Evolutionary conservation across 2,797 vertebrate species (phyloP).

Genomic region (Salarias fasciatus): DNA sequence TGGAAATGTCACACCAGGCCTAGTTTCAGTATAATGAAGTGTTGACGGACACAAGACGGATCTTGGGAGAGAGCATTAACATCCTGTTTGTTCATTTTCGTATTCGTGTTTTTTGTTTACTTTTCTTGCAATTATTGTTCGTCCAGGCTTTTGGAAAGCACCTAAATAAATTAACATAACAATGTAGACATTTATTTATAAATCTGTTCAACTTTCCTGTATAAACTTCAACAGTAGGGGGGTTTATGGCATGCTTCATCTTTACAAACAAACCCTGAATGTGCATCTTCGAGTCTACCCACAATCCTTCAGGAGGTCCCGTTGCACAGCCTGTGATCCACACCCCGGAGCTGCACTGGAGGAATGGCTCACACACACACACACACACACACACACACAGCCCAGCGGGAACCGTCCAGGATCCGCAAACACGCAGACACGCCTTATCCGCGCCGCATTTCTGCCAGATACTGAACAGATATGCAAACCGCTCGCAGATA

Average conservation of each 20-base stretch:
- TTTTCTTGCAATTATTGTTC: too few species aligned
- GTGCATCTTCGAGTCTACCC: conserved; percentile 41
- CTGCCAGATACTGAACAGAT: conserved; percentile 54
- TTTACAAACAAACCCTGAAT: conserved; percentile 38
- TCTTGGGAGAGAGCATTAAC: conserved; percentile 1
- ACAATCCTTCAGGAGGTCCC: conserved; percentile 40
- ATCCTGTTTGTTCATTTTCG: background rate
- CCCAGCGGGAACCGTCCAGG: conserved; percentile 55
- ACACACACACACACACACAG: too few species aligned
- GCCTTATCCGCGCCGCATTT: conserved; percentile 55
- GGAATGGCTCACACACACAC: conserved; percentile 60
- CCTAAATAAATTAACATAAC: too few species aligned
- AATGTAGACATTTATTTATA: too few species aligned
- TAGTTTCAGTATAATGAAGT: conserved; percentile 6
- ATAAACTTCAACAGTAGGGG: conserved; percentile 17
- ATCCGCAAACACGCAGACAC: conserved; percentile 72
- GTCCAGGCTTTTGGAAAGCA: too few species aligned
- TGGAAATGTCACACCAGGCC: conserved; percentile 28
- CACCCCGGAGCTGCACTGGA: conserved; percentile 57
- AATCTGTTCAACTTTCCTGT: too few species aligned
- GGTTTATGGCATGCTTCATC: conserved; percentile 17
- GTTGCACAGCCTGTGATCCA: conserved; percentile 39
- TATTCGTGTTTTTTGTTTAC: background rate
- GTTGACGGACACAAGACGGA: conserved; percentile 2
- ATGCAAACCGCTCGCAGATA: conserved; percentile 25